Percentiles rank a stretch among this genome's conserved stretches.
Evolutionary conservation across 2,113 vertebrate genomes (phyloP).

Genomic region (Puma concolor): DNA sequence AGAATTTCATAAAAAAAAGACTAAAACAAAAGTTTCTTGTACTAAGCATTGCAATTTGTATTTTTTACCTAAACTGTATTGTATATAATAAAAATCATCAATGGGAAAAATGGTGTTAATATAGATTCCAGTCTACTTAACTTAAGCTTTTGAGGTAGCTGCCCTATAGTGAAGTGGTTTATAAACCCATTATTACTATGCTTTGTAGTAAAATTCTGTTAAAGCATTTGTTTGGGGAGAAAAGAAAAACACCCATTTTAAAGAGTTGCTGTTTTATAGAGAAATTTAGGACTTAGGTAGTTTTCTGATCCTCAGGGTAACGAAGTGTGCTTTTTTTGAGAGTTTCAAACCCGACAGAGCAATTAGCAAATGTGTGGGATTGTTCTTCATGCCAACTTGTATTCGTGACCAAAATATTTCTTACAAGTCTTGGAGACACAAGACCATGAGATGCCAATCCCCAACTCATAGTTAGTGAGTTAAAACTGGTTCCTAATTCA

Average conservation of each 20-base stretch:
- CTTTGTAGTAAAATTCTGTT: neutral
- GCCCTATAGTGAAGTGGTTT: neutral
- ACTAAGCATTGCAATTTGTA: neutral
- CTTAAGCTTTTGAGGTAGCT: neutral
- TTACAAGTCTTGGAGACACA: neutral
- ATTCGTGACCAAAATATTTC: slow-evolving; percentile 12
- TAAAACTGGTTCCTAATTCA: slow-evolving; percentile 1
- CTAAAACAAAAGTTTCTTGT: neutral
- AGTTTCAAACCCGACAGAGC: slow-evolving; percentile 13
- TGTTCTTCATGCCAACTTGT: neutral
- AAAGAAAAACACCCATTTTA: neutral
- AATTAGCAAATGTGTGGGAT: neutral
- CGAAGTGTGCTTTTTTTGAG: neutral
- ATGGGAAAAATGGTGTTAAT: neutral
- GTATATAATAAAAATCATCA: slow-evolving; percentile 29
- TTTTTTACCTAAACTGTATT: neutral
- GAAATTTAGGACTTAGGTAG: neutral
- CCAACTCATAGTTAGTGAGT: neutral
- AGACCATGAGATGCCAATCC: neutral
- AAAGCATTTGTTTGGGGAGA: neutral
- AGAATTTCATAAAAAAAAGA: slow-evolving; percentile 45
- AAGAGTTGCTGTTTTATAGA: neutral
- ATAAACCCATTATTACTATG: neutral
- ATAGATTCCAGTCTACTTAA: neutral
- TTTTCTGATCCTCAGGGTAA: neutral